Evolutionary conservation across 1,140 invertebrate genomes (phyloP).

Genomic region (Musca domestica): DNA sequence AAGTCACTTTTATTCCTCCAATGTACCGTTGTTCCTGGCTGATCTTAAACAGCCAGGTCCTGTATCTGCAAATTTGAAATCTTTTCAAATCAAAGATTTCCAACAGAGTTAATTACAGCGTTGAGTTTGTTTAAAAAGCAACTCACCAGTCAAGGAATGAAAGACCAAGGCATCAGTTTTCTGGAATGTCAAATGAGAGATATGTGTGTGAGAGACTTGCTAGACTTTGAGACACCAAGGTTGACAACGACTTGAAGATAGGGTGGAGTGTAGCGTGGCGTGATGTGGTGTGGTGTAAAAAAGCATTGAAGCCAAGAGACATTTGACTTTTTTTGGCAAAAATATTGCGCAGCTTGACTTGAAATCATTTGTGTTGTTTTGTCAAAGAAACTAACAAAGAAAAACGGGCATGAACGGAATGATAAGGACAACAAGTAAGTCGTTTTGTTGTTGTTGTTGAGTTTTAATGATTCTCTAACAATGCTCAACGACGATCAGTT

Average conservation of each 20-base stretch:
- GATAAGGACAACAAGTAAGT: neutral
- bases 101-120: constrained; percentile 17
- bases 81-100: constrained; percentile 9
- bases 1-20: neutral
- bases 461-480: too few relatives aligned
- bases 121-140: constrained; percentile 9
- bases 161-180: too few relatives aligned
- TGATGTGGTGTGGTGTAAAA: neutral
- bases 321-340: constrained; percentile 7
- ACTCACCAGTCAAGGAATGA: neutral
- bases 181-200: too few relatives aligned
- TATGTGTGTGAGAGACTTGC: neutral
- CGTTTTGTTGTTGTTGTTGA: too few relatives aligned
- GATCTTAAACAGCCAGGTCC: neutral
- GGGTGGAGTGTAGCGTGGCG: too few relatives aligned
- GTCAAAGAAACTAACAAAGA: too few relatives aligned
- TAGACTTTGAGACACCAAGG: constrained; percentile 7
- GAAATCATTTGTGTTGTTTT: neutral
- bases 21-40: neutral
- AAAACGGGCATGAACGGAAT: neutral
- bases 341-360: constrained; percentile 4
- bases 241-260: neutral
- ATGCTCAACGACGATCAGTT: too few relatives aligned
- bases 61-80: neutral
- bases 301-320: neutral